Evolutionary conservation across 2,113 vertebrate genomes (phyloP), one percentile per base, ranked within the genome.

Genomic region (Myiozetetes cayanensis): DNA sequence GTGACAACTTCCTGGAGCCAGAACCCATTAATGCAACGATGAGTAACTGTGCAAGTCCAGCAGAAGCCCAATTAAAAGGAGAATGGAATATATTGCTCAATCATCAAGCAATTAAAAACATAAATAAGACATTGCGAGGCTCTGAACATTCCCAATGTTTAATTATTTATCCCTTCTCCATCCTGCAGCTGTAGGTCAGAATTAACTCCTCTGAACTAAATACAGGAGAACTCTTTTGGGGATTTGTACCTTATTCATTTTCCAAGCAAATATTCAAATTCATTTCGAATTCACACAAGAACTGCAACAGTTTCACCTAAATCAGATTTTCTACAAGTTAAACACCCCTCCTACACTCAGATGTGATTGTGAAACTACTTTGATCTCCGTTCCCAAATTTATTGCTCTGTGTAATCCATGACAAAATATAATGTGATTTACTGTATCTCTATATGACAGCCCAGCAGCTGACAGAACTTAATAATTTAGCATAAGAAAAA

Each of bases 351-450:
- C 97, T 95, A 97, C 95, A 97, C 96, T 98, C 96, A 97, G 97
- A 98, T 97, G 97, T 97, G 97, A 98, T 97, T 98, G 98, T 96
- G 93, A 95, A 97, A 97, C 68, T 96, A 97, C 98, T 98, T 98
- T 98, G 98, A 98, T 98, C 98, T 98, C 95, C 96, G 95, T 97
- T 97, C 96, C 97, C 97, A 98, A 98, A 98, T 98, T 98, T 97
- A 98, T 96, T 97, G 97, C 97, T 97, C 94, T 50, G 66, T 98
- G 97, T 98, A 98, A 98, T 98, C 98, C 98, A 98, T 98, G 98
- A 98, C 98, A 98, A 98, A 98, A 97, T 97, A 90, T 98, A 98
- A 98, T 97, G 97, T 98, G 98, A 98, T 98, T 98, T 98, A 97
- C 97, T 97, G 77, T 98, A 98, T 98, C 98, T 98, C 97, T 97